Evolutionary conservation across 2,113 vertebrate genomes (phyloP).

Genomic region (Eclectus roratus): DNA sequence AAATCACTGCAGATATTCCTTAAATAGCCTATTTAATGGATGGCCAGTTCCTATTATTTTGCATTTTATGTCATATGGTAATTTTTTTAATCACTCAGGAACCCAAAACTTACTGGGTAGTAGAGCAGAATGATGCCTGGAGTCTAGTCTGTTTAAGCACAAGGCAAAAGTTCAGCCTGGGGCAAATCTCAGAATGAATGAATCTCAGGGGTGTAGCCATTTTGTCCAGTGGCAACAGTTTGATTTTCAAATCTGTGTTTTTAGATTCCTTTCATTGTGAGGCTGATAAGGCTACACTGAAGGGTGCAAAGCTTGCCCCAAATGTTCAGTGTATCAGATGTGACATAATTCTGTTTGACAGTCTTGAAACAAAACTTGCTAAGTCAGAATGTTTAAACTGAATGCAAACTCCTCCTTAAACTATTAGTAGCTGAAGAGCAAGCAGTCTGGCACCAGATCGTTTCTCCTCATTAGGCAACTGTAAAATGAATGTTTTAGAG

Average conservation of each 20-base stretch:
- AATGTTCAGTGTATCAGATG: neutral
- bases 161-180: neutral
- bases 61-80: neutral
- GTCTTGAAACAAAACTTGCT: neutral
- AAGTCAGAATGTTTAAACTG: neutral
- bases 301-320: neutral
- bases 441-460: neutral
- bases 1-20: neutral
- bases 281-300: neutral
- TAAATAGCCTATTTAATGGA: neutral
- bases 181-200: neutral
- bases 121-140: neutral
- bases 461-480: neutral
- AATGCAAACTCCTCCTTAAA: neutral
- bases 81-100: neutral
- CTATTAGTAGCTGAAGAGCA: neutral
- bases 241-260: neutral
- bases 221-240: neutral
- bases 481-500: neutral
- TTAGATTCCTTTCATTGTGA: neutral
- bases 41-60: neutral
- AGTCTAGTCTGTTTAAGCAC: neutral
- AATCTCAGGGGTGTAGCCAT: neutral
- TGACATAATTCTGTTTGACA: neutral
- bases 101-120: neutral